Evolutionary conservation across 2,113 vertebrate species (phyloP).

Genomic region (Acrocephalus kingi): DNA sequence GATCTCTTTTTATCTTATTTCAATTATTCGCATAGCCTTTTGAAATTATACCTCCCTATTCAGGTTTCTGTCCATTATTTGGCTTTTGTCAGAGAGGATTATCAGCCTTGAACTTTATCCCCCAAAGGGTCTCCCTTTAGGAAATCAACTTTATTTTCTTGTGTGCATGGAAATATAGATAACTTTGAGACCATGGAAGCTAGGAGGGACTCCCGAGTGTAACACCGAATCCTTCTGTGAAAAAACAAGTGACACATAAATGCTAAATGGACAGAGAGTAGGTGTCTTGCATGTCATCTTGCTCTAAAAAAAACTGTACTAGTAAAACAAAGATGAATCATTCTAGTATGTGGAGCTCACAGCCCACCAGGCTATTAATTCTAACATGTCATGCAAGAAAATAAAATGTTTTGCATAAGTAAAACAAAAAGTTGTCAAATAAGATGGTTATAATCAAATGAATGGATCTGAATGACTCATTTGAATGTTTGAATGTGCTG

Average conservation of each 20-base stretch:
- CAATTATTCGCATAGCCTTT: background rate
- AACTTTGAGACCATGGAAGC: background rate
- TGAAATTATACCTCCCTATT: background rate
- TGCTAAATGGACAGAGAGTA: slow-evolving; percentile 19
- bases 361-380: slow-evolving; percentile 40
- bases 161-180: background rate
- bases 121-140: background rate
- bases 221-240: background rate
- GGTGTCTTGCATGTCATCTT: background rate
- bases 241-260: slow-evolving; percentile 16
- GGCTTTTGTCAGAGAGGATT: background rate
- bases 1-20: background rate
- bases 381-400: slow-evolving; percentile 24
- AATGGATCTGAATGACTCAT: slow-evolving; percentile 32
- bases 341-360: background rate
- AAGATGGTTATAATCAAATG: slow-evolving; percentile 17
- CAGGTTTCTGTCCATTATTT: background rate
- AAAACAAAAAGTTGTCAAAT: slow-evolving; percentile 34
- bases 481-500: background rate
- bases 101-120: background rate
- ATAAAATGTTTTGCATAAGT: slow-evolving; percentile 16
- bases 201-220: background rate
- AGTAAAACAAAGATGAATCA: slow-evolving; percentile 44
- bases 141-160: background rate
- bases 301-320: background rate